Percentiles rank a stretch among this genome's conserved stretches.
phyloP scores from a whole-genome alignment of 2,113 vertebrate genomes.

The Ctenodactylus gundi region DNA sequence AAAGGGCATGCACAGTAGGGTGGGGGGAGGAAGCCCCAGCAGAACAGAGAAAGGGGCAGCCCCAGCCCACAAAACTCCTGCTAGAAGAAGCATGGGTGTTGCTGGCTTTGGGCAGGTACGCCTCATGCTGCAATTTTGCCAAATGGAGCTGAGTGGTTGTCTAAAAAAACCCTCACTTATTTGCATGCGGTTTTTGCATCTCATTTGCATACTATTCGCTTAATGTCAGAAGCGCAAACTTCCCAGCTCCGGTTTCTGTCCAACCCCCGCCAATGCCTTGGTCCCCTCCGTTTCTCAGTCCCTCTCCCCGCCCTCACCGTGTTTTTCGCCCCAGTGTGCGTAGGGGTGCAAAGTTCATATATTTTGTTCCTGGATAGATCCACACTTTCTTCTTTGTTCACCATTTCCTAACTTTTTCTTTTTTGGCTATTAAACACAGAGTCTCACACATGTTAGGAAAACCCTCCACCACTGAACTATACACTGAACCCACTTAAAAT shows the following conservation, averaged over 20 bases:
- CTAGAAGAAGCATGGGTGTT: not conserved
- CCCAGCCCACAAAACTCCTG: not conserved
- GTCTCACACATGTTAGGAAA: not conserved
- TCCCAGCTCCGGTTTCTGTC: not conserved
- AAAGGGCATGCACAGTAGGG: not conserved
- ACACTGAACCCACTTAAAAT: not conserved
- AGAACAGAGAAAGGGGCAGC: not conserved
- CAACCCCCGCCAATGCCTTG: not conserved
- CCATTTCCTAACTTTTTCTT: not conserved
- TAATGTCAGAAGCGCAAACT: conserved; percentile 54
- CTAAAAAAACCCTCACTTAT: conserved; percentile 46
- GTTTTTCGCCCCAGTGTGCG: not conserved
- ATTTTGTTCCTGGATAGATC: not conserved
- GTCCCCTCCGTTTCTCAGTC: not conserved
- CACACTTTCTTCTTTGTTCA: not conserved
- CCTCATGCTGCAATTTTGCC: not conserved
- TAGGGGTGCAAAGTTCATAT: not conserved
- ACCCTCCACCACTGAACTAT: not conserved
- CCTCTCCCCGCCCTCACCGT: not conserved
- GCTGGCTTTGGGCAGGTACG: conserved; percentile 25
- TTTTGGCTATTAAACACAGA: not conserved
- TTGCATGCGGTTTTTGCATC: conserved; percentile 64
- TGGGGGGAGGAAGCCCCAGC: not conserved
- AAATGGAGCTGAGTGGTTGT: conserved; percentile 39
- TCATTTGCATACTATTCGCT: conserved; percentile 64